Base-by-base conservation (phyloP, 37 sponge, comb jelly and placozoan species). In the Halichondria panicea region DNA sequence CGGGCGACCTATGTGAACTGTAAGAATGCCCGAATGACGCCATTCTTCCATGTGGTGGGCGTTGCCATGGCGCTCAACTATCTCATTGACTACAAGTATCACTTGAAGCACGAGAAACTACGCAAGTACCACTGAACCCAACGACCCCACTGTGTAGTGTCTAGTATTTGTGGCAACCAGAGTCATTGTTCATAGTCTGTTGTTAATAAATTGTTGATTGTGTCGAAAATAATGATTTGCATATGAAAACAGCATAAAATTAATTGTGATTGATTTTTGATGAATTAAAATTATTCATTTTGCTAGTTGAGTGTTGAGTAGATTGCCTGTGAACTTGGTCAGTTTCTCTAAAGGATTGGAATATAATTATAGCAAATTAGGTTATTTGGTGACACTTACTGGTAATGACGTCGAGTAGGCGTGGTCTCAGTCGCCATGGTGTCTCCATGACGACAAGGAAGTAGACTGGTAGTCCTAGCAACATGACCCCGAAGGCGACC, bases 381-480 rank as follows among this genome's bases (percentile, higher is more conserved):
- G n/a, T n/a, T n/a, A n/a, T n/a, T n/a, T n/a, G n/a, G n/a, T n/a
- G n/a, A n/a, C 2, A 71, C 86, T 71, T 40, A 86, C 87, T 70
- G 36, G 69, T 86, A 9, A 72, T 66, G 56, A 33, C 68, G 38
- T 79, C 74, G 4, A 86, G 19, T 19, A 79, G 6, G n/a, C 44
- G 43, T 57, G 87, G 87, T 56, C 87, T 73, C 12, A 86, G 59
- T 66, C 50, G 73, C 60, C 74, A 68, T 46, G 86, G 74, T 54
- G 31, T 75, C 57, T 84, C 86, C 86, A 77, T 77, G 48, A 84
- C 77, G 53, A 88, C 56, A 13, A 92, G 21, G 54, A 92, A n/a
- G 72, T 81, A 88, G 9, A 88, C 73, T n/a, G 93, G 93, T n/a
- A 84, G 40, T 40, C 84, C 84, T 53, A 63, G 36, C n/a, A 81